Conservation (phyloP, 2,888 invertebrate species). For the Dicycla oo region DNA sequence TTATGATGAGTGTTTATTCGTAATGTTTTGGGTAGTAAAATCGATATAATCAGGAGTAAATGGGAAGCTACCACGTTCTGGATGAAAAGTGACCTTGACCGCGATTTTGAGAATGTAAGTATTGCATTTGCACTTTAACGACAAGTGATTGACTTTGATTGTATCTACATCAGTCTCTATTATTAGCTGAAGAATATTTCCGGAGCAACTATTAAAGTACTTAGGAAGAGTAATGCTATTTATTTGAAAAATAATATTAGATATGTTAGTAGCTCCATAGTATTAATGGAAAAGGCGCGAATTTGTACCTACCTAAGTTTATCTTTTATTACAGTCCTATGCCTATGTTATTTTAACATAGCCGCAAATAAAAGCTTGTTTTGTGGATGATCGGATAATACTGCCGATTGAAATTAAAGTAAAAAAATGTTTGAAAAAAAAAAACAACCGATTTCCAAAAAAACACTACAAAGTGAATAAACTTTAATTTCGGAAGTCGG, state of each 20-base stretch:
- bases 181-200: not conserved
- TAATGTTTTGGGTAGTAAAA: not conserved
- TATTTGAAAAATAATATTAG: not conserved
- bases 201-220: not conserved
- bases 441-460: too few relatives aligned
- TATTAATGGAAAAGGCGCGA: not conserved
- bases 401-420: not conserved
- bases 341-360: not conserved
- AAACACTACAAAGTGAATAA: too few relatives aligned
- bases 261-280: not conserved
- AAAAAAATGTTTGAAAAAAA: too few relatives aligned
- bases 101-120: slow-evolving; percentile 49
- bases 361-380: not conserved
- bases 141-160: not conserved
- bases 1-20: not conserved
- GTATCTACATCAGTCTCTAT: not conserved
- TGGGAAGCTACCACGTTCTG: slow-evolving; percentile 9
- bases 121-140: slow-evolving; percentile 9
- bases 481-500: too few relatives aligned
- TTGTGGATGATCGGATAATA: too few relatives aligned
- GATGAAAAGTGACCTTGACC: slow-evolving; percentile 55
- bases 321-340: too few relatives aligned
- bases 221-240: not conserved
- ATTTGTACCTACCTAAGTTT: not conserved
- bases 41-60: not conserved